Percentiles rank a stretch among this genome's conserved stretches.
These are phyloP conservation scores for Zaprionus vittiger DNA, from an alignment of 1,140 invertebrate species.

Conservation along the genomic window DNA sequence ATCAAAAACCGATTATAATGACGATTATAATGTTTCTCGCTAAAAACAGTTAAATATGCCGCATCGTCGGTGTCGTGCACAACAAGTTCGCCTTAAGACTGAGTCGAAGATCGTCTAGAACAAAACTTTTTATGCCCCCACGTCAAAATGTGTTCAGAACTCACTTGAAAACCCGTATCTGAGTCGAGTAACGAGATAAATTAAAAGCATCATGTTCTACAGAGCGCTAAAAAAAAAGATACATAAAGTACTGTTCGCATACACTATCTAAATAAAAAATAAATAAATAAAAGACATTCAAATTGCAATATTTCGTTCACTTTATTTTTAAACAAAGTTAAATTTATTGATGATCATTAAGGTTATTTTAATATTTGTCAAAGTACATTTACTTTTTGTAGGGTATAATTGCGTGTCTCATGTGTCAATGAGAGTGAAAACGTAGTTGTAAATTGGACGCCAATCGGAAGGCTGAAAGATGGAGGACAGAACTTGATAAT, in stretches of 20 bases:
- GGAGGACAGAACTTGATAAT: constrained; percentile 27
- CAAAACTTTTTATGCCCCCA: constrained; percentile 62
- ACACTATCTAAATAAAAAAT: constrained; percentile 11
- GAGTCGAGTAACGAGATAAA: constrained; percentile 42
- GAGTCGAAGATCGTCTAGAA: constrained; percentile 67
- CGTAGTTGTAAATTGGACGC: constrained; percentile 15
- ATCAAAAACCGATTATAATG: neutral
- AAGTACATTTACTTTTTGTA: neutral
- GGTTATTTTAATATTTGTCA: neutral
- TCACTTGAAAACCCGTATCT: constrained; percentile 59
- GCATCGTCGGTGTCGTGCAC: constrained; percentile 31
- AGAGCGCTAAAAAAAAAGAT: neutral
- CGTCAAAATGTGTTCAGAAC: constrained; percentile 39
- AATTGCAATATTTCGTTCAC: neutral
- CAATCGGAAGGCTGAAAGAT: constrained; percentile 30
- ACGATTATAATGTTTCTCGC: neutral
- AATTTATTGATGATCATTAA: neutral
- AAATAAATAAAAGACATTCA: neutral
- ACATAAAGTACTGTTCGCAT: neutral
- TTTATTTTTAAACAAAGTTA: neutral
- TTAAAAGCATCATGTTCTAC: constrained; percentile 42
- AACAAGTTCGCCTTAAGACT: constrained; percentile 62
- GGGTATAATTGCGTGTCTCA: constrained; percentile 15
- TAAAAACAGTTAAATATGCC: constrained; percentile 39
- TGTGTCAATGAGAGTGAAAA: constrained; percentile 38